phyloP scores from a whole-genome alignment of 2,797 vertebrate species.

The Poecilia picta region DNA sequence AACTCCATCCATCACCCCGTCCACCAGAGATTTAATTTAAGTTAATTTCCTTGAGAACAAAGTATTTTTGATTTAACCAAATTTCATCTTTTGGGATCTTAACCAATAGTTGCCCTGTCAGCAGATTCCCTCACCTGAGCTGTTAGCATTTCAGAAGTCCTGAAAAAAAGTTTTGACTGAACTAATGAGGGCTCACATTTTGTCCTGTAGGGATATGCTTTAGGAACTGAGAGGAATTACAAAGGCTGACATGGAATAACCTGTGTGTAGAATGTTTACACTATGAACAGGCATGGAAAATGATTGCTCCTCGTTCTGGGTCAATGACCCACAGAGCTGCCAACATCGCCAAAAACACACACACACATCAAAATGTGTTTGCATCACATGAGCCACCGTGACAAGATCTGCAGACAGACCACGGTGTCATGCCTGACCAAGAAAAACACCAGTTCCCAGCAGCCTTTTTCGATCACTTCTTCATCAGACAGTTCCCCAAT shows the following conservation, averaged over 20 bases:
- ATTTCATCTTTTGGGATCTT: not conserved
- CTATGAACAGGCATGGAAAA: constrained; percentile 37
- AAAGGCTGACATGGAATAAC: constrained; percentile 6
- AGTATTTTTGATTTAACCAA: not conserved
- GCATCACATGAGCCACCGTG: constrained; percentile 38
- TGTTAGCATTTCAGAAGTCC: not conserved
- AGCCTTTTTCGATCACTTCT: constrained; percentile 3
- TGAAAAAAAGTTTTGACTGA: not conserved
- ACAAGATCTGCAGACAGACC: constrained; percentile 55
- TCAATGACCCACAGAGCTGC: constrained; percentile 41
- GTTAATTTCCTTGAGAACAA: not conserved
- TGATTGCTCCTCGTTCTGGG: constrained; percentile 37
- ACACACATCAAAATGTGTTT: constrained; percentile 26
- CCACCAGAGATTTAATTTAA: too few species aligned
- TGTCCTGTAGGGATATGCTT: not conserved
- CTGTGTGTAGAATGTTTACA: constrained; percentile 20
- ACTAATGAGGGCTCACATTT: not conserved
- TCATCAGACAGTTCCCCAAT: constrained; percentile 41
- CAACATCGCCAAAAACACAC: constrained; percentile 7
- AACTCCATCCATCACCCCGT: not conserved
- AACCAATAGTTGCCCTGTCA: not conserved
- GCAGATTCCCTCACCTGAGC: not conserved
- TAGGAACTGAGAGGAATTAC: not conserved
- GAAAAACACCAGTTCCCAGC: not conserved
- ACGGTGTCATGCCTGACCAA: constrained; percentile 22